phyloP scores from a whole-genome alignment of 2,113 vertebrate genomes.

The Cephalopterus ornatus region DNA sequence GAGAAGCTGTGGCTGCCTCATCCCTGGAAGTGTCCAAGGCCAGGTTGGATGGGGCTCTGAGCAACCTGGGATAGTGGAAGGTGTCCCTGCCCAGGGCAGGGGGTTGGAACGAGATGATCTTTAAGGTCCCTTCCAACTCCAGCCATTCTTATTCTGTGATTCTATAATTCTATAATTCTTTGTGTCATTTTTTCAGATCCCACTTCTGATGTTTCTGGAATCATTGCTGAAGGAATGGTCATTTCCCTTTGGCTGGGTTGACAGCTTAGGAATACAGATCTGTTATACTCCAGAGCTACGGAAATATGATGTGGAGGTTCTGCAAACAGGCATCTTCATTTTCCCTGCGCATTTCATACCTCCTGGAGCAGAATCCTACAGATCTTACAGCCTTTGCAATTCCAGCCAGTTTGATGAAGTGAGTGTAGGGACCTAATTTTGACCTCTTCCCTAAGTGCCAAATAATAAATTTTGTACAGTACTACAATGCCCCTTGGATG shows the following conservation, averaged over 20 bases:
- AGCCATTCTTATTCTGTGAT: background rate
- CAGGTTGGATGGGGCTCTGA: too few species aligned
- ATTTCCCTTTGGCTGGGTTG: slow-evolving; percentile 53
- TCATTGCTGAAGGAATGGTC: background rate
- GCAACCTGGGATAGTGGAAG: too few species aligned
- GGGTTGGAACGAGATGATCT: too few species aligned
- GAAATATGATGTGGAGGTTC: slow-evolving; percentile 70
- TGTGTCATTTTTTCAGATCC: background rate
- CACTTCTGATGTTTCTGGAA: background rate
- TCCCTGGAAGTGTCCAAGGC: too few species aligned
- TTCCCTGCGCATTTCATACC: slow-evolving; percentile 73
- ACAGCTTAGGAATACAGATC: slow-evolving; percentile 79
- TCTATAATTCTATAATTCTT: background rate
- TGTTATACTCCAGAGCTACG: slow-evolving; percentile 69
- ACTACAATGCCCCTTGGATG: background rate
- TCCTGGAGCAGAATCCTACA: slow-evolving; percentile 72
- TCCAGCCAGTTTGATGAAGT: slow-evolving; percentile 77
- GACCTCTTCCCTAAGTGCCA: background rate
- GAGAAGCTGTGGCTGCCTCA: background rate
- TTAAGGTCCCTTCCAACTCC: background rate
- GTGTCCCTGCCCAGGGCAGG: too few species aligned
- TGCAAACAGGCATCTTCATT: slow-evolving; percentile 68
- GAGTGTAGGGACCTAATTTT: background rate
- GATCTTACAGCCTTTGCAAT: slow-evolving; percentile 76
- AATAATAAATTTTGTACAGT: background rate